phyloP scores from a whole-genome alignment of 2,113 vertebrate genomes.

The Oriolus oriolus region DNA sequence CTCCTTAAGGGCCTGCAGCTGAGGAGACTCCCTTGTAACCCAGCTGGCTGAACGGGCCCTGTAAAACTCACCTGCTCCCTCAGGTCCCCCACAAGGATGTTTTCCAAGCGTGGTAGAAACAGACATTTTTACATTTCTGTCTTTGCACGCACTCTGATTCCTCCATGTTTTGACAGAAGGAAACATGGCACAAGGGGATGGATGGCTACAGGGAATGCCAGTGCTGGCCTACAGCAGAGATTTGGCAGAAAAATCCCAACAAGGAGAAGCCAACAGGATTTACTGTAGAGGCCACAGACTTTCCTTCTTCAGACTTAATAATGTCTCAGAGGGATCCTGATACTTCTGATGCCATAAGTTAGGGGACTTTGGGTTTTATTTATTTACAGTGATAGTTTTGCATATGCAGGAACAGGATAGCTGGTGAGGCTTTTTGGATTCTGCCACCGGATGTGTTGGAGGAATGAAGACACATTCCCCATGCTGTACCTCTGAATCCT shows the following conservation, averaged over 20 bases:
- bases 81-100: neutral
- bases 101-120: neutral
- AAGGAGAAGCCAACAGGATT: neutral
- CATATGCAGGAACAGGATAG: too few species aligned
- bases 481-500: neutral
- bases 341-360: neutral
- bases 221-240: neutral
- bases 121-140: neutral
- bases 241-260: neutral
- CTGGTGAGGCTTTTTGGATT: neutral
- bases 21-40: neutral
- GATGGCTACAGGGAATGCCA: neutral
- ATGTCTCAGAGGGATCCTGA: neutral
- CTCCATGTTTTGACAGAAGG: neutral
- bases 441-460: neutral
- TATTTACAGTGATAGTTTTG: neutral
- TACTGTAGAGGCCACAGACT: neutral
- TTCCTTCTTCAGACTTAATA: neutral
- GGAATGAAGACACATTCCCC: neutral
- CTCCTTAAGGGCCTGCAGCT: neutral
- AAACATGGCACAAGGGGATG: neutral
- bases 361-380: neutral
- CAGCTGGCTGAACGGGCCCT: fast-evolving
- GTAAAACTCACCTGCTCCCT: neutral
- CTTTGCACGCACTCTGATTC: neutral